Evolutionary conservation across 2,888 invertebrate species (phyloP).

Genomic region (Mantis religiosa): DNA sequence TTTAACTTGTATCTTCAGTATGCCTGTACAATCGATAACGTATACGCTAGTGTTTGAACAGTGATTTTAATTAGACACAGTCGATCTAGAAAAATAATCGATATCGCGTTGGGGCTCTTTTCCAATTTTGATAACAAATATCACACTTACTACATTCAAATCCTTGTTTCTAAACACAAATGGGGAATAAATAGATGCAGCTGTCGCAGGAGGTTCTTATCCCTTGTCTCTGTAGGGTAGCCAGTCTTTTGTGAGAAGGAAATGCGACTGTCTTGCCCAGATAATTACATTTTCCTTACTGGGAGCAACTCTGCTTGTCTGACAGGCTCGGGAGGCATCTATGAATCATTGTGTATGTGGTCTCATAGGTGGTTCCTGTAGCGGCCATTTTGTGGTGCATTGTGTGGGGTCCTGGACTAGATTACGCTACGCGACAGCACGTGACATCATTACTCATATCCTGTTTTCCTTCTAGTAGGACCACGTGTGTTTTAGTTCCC

Average conservation of each 20-base stretch:
- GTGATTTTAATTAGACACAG: no score
- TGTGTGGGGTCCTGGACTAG: neutral
- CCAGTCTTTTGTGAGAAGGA: neutral
- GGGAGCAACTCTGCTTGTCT: neutral
- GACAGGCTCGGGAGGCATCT: neutral
- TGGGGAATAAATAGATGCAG: no score
- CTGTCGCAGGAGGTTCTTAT: neutral
- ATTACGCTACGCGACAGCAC: neutral
- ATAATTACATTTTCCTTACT: neutral
- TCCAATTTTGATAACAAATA: no score
- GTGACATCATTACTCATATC: neutral
- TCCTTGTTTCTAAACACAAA: no score
- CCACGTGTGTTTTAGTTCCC: neutral
- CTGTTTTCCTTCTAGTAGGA: neutral
- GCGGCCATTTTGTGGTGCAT: neutral
- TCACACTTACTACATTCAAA: no score
- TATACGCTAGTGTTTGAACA: no score
- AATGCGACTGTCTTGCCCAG: neutral
- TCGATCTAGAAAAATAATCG: no score
- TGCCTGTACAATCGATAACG: no score
- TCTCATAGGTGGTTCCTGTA: neutral
- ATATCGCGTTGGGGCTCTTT: no score
- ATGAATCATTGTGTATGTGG: neutral
- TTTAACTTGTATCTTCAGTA: no score
- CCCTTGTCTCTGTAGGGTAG: neutral